phyloP scores from a whole-genome alignment of 2,888 invertebrate genomes.

The Maniola hyperantus region DNA sequence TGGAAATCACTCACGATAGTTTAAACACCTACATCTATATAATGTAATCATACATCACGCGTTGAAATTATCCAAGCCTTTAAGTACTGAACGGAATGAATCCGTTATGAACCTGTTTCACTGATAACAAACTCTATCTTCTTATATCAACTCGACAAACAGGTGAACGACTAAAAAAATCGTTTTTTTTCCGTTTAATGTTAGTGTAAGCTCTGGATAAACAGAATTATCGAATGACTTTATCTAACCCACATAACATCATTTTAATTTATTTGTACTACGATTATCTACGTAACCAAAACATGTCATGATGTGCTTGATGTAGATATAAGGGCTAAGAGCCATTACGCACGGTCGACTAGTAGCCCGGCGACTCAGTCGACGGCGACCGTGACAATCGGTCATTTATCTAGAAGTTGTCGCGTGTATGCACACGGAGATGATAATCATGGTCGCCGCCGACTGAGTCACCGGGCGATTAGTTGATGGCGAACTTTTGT shows the following conservation, averaged over 20 bases:
- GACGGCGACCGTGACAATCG: no score
- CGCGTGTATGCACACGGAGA: no score
- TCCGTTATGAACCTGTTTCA: slow-evolving; percentile 31
- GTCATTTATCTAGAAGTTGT: no score
- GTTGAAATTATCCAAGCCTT: background rate
- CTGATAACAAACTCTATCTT: slow-evolving; percentile 34
- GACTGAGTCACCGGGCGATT: no score
- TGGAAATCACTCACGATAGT: no score
- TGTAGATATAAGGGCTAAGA: background rate
- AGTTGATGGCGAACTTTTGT: no score
- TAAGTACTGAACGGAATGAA: slow-evolving; percentile 11
- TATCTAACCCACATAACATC: slow-evolving; percentile 38
- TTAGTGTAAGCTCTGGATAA: slow-evolving; percentile 41
- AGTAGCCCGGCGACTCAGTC: no score
- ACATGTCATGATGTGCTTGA: background rate
- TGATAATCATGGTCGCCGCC: no score
- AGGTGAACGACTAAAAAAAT: slow-evolving; percentile 67
- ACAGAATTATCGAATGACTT: slow-evolving; percentile 53
- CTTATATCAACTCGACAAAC: slow-evolving; percentile 54
- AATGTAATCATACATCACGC: background rate
- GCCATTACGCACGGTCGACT: no score
- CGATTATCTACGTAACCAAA: slow-evolving; percentile 10
- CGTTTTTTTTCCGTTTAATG: slow-evolving; percentile 40
- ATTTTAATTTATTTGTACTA: slow-evolving; percentile 42
- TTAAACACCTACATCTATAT: no score